Percentiles rank a stretch among this genome's conserved stretches.
phyloP scores from a whole-genome alignment of 2,113 vertebrate genomes.

The Thunnus thynnus region DNA sequence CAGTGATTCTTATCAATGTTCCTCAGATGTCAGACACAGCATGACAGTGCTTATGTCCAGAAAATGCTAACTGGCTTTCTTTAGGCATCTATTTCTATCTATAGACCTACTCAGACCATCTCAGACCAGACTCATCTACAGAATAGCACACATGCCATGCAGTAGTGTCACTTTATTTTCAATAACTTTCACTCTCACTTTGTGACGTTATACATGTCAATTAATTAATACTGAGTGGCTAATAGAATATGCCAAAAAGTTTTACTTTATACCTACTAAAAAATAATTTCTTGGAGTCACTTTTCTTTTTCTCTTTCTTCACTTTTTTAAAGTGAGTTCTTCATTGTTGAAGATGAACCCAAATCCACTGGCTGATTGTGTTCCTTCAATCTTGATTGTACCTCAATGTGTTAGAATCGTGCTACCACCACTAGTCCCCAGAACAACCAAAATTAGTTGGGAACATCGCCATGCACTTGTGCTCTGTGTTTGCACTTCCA shows the following conservation, averaged over 20 bases:
- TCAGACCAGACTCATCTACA: not conserved
- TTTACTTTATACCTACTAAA: conserved; percentile 1
- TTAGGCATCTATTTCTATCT: not conserved
- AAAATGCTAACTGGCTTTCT: conserved; percentile 3
- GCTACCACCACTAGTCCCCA: too few relatives aligned
- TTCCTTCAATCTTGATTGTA: too few relatives aligned
- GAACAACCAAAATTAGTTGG: too few relatives aligned
- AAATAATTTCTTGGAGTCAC: not conserved
- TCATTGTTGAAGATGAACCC: too few relatives aligned
- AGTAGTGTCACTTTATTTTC: not conserved
- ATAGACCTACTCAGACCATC: not conserved
- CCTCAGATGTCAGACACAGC: conserved; percentile 10
- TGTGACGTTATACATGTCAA: not conserved
- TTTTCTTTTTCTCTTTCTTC: not conserved
- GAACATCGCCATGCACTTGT: too few relatives aligned
- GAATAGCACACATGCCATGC: not conserved
- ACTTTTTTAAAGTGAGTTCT: too few relatives aligned
- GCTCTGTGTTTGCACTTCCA: too few relatives aligned
- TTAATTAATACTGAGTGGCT: conserved; percentile 29
- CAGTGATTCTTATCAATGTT: conserved; percentile 4
- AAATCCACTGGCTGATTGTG: too few relatives aligned
- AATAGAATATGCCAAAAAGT: not conserved
- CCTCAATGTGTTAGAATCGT: too few relatives aligned
- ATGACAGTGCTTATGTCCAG: conserved; percentile 11
- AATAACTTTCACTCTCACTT: not conserved